Conservation (phyloP, 1,140 invertebrate genomes). For the Ostrea denselamellosa region DNA sequence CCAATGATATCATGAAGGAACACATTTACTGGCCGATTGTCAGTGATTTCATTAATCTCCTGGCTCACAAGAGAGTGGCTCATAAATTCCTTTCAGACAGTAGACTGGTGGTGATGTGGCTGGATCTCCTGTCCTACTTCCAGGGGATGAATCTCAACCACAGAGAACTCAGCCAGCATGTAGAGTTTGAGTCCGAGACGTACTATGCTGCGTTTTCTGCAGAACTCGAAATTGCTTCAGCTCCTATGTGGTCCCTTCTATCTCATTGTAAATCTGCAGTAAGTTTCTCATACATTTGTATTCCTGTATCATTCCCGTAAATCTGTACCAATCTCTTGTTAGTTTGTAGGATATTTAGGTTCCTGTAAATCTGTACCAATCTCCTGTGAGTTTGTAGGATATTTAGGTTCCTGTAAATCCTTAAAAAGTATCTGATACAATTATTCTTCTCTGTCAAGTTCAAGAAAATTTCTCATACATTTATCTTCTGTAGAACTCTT, state of each 20-base stretch:
- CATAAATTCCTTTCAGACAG: conserved; percentile 92
- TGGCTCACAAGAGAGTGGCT: conserved; percentile 94
- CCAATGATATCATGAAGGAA: conserved; percentile 94
- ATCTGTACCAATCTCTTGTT: too few relatives aligned
- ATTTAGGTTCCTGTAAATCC: too few relatives aligned
- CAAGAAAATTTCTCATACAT: too few relatives aligned
- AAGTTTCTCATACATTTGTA: not conserved
- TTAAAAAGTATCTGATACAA: too few relatives aligned
- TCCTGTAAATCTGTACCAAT: too few relatives aligned
- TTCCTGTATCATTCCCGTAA: not conserved
- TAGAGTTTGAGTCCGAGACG: conserved; percentile 97
- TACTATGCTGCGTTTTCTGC: conserved; percentile 98
- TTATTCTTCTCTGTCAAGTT: too few relatives aligned
- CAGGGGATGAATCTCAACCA: conserved; percentile 99
- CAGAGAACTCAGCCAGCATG: conserved; percentile 91
- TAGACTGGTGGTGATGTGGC: conserved; percentile 94
- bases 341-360: too few relatives aligned
- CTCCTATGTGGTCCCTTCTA: conserved; percentile 97
- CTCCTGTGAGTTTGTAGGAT: too few relatives aligned
- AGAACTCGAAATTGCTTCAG: conserved; percentile 96
- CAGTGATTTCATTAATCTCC: conserved; percentile 97
- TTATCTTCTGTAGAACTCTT: too few relatives aligned
- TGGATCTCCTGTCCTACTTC: conserved; percentile 94
- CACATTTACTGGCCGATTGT: conserved; percentile 99
- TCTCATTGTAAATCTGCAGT: conserved; percentile 90